Percentiles rank a stretch among this genome's conserved stretches.
Conservation (phyloP, 1,140 invertebrate genomes). For the Papilio glaucus region DNA sequence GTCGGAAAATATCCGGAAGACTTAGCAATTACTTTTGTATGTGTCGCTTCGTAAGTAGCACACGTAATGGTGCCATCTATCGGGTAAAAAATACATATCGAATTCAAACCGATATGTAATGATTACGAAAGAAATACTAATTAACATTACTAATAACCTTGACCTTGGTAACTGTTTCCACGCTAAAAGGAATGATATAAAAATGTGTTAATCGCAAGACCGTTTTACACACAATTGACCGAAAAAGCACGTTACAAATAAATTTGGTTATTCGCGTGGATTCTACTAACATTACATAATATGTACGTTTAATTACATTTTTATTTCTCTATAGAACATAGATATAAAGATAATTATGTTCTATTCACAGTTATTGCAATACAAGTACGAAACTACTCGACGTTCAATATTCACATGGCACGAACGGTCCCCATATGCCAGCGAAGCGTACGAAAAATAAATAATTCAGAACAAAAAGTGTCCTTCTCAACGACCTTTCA, state of each 20-base stretch:
- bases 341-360: neutral
- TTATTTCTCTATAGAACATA: neutral
- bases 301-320: neutral
- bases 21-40: slow-evolving; percentile 52
- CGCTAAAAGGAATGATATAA: slow-evolving; percentile 21
- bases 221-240: slow-evolving; percentile 12
- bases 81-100: neutral
- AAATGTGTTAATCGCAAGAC: slow-evolving; percentile 20
- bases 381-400: slow-evolving; percentile 29
- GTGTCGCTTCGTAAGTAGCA: neutral
- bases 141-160: slow-evolving; percentile 20
- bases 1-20: slow-evolving; percentile 65
- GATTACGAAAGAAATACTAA: neutral
- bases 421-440: slow-evolving; percentile 53
- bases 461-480: slow-evolving; percentile 72
- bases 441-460: slow-evolving; percentile 54
- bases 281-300: too few relatives aligned
- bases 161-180: slow-evolving; percentile 26
- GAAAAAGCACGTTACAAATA: neutral
- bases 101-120: neutral
- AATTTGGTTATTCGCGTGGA: neutral
- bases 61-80: slow-evolving; percentile 10
- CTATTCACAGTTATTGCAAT: slow-evolving; percentile 20
- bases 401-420: slow-evolving; percentile 45
- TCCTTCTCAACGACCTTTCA: slow-evolving; percentile 75